phyloP scores from a whole-genome alignment of 2,797 vertebrate species.

The Sebastes trivittatus region DNA sequence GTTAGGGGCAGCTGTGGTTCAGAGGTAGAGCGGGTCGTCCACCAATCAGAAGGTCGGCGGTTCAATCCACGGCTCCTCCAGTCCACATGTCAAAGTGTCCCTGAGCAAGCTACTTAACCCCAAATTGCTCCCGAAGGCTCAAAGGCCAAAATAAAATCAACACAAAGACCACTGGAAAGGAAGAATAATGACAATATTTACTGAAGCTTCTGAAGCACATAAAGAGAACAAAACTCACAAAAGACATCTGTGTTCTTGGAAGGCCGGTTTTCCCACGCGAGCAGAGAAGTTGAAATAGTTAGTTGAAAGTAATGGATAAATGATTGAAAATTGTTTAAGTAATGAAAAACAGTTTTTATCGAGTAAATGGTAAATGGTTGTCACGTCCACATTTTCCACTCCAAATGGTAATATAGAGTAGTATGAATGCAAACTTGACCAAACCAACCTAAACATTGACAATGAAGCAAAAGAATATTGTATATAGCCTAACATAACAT shows the following conservation, averaged over 20 bases:
- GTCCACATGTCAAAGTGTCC: too few species aligned
- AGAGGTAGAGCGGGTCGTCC: too few species aligned
- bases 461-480: too few species aligned
- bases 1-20: too few species aligned
- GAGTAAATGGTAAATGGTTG: not conserved
- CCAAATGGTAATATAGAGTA: not conserved
- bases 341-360: not conserved
- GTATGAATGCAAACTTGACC: not conserved
- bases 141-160: too few species aligned
- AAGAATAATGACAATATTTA: not conserved
- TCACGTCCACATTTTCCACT: not conserved
- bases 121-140: too few species aligned
- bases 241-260: not conserved
- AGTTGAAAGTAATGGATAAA: not conserved
- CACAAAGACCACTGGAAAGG: too few species aligned
- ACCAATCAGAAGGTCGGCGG: too few species aligned
- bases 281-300: not conserved
- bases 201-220: not conserved
- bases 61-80: too few species aligned
- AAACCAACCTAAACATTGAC: not conserved
- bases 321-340: not conserved
- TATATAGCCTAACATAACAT: too few species aligned
- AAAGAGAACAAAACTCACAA: not conserved
- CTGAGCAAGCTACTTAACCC: too few species aligned
- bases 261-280: not conserved